These are phyloP conservation scores for Cyrtorhinus lividipennis DNA, from an alignment of 1,140 invertebrate genomes.

Conservation along the genomic window DNA sequence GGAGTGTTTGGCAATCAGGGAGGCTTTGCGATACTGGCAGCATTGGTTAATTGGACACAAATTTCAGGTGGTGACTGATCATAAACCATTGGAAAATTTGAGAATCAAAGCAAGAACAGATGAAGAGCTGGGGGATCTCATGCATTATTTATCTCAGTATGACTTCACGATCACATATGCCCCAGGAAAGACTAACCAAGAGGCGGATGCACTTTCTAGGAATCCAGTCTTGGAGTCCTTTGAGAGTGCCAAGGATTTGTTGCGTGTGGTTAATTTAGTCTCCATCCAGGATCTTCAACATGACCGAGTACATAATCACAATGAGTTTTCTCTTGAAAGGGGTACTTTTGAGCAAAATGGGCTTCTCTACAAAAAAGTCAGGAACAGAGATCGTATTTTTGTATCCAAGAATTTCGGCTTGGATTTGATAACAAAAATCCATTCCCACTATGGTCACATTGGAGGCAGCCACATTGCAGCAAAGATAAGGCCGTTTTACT, in stretches of 20 bases:
- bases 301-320: background rate
- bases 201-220: constrained; percentile 23
- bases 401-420: constrained; percentile 21
- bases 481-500: constrained; percentile 24
- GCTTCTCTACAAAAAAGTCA: constrained; percentile 2
- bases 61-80: constrained; percentile 30
- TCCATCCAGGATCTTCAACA: background rate
- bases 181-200: constrained; percentile 22
- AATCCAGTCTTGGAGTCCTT: constrained; percentile 23
- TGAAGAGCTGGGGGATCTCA: constrained; percentile 29
- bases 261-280: constrained; percentile 24
- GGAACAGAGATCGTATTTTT: constrained; percentile 25
- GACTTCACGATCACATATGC: constrained; percentile 25
- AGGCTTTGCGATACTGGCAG: constrained; percentile 30
- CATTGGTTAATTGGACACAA: constrained; percentile 28
- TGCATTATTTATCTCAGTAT: constrained; percentile 29
- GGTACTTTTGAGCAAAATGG: constrained; percentile 8
- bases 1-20: constrained; percentile 31
- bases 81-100: constrained; percentile 31
- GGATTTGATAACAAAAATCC: constrained; percentile 23
- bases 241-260: constrained; percentile 19
- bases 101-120: constrained; percentile 29
- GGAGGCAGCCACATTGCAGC: constrained; percentile 24
- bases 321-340: background rate
- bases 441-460: constrained; percentile 22